Evolutionary conservation across 2,797 vertebrate species (phyloP).

Genomic region (Sebastiscus albofasciatus): DNA sequence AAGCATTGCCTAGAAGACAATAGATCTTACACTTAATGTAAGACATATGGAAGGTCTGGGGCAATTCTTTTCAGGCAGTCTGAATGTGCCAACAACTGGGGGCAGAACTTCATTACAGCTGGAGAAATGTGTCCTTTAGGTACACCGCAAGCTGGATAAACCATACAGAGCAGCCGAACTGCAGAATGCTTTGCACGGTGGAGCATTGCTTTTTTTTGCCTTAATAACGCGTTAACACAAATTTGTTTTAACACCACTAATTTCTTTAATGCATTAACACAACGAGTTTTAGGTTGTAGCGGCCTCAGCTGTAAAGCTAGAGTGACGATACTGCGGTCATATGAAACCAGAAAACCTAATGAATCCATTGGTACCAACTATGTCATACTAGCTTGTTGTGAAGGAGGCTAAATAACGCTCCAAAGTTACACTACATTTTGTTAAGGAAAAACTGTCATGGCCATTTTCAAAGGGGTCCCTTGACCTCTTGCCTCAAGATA

Average conservation of each 20-base stretch:
- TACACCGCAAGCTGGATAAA: not conserved
- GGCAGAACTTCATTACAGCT: not conserved
- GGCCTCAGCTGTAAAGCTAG: too few species aligned
- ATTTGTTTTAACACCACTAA: too few species aligned
- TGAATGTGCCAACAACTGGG: not conserved
- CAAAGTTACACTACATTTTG: rapidly evolving
- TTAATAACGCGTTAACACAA: too few species aligned
- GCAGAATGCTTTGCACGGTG: not conserved
- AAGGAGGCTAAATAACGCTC: rapidly evolving
- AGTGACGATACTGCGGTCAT: too few species aligned
- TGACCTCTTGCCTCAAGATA: too few species aligned
- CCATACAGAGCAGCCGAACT: not conserved
- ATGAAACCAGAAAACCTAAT: too few species aligned
- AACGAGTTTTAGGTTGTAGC: too few species aligned
- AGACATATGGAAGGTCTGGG: not conserved
- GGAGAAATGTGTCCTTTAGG: not conserved
- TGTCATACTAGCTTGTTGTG: too few species aligned
- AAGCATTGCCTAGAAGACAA: not conserved
- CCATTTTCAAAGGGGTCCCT: too few species aligned
- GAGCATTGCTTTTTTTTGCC: not conserved
- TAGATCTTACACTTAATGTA: not conserved
- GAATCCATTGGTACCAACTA: rapidly evolving
- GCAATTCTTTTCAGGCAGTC: not conserved
- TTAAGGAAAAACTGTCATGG: too few species aligned
- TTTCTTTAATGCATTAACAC: too few species aligned